A percentile compares a stretch with the other conserved stretches of the same genome.
These are phyloP conservation scores for Micropterix aruncella DNA, from an alignment of 2,888 invertebrate genomes.

Conservation along the genomic window DNA sequence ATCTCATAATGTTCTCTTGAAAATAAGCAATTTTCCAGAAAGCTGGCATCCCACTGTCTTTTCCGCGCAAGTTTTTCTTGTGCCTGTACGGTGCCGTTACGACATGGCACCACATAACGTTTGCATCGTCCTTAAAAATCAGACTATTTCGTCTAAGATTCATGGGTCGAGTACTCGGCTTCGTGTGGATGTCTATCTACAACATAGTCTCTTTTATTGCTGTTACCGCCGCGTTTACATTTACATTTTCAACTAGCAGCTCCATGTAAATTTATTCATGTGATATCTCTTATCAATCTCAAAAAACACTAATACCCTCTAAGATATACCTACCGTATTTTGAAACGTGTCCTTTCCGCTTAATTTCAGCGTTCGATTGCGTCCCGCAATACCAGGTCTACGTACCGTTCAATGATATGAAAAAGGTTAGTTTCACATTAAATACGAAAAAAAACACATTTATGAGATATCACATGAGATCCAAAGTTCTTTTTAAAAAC, in stretches of 20 bases:
- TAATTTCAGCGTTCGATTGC: constrained; percentile 12
- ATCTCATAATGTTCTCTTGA: too few relatives aligned
- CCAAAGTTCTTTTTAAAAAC: too few relatives aligned
- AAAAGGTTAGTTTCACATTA: not conserved
- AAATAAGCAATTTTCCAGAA: too few relatives aligned
- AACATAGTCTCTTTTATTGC: too few relatives aligned
- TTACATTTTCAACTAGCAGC: too few relatives aligned
- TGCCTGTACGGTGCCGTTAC: not conserved
- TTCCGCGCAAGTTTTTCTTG: not conserved
- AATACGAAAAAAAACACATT: not conserved
- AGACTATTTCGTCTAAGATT: not conserved
- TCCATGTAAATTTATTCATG: too few relatives aligned
- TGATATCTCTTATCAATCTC: too few relatives aligned
- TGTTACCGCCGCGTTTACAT: too few relatives aligned
- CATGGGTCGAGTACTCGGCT: not conserved
- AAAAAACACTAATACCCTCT: too few relatives aligned
- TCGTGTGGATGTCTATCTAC: not conserved
- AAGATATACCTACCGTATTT: too few relatives aligned
- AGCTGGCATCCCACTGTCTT: not conserved
- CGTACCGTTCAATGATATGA: not conserved
- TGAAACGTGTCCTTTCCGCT: constrained; percentile 11
- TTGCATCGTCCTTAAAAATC: not conserved
- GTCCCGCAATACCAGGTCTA: not conserved
- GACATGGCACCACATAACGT: not conserved
- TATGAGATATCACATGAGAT: not conserved